Conservation (phyloP, 2,888 invertebrate genomes). For the Tetramorium bicarinatum region DNA sequence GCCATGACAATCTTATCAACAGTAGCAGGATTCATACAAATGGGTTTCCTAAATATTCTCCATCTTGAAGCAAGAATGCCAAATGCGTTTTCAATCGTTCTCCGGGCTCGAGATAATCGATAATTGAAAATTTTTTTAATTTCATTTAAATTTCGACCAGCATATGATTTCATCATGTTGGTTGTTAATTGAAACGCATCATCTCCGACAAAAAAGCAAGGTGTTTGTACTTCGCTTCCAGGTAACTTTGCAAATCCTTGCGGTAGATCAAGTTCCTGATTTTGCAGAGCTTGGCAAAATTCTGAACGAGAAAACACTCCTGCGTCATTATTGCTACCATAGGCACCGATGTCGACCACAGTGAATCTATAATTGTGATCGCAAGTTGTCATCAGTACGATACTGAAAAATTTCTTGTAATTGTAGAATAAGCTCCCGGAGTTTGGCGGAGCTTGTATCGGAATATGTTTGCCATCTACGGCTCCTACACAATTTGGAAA, state of each 20-base stretch:
- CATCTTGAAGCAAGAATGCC: background rate
- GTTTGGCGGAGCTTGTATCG: conserved; percentile 1
- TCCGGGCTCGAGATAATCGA: background rate
- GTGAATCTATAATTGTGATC: conserved; percentile 28
- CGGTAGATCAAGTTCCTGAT: background rate
- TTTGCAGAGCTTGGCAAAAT: background rate
- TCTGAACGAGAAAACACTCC: background rate
- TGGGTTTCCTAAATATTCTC: too few relatives aligned
- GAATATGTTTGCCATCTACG: background rate
- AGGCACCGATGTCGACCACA: background rate
- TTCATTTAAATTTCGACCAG: background rate
- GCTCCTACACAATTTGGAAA: conserved; percentile 19
- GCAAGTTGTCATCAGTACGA: background rate
- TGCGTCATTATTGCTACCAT: background rate
- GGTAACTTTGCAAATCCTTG: background rate
- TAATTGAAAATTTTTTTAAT: conserved; percentile 11
- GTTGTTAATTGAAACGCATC: background rate
- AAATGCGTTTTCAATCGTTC: background rate
- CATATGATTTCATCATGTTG: conserved; percentile 1
- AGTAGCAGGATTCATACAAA: too few relatives aligned
- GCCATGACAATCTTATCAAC: too few relatives aligned
- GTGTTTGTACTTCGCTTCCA: background rate
- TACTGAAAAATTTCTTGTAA: conserved; percentile 2
- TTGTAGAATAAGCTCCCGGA: conserved; percentile 3
- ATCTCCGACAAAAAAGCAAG: background rate